phyloP scores from a whole-genome alignment of 2,113 vertebrate species.

The Corythornis madagascariensis region DNA sequence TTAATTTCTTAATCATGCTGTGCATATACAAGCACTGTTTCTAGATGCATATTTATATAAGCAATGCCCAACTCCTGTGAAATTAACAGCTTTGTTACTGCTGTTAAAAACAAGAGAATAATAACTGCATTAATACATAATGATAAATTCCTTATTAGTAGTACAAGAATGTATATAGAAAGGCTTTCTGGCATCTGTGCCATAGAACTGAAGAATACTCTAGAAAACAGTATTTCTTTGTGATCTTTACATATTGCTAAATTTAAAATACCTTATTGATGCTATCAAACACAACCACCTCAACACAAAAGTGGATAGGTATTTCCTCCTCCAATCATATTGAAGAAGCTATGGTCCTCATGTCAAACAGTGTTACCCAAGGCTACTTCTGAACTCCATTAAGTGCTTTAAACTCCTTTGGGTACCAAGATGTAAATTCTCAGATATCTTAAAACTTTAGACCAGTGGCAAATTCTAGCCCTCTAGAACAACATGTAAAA shows the following conservation, averaged over 20 bases:
- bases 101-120: neutral
- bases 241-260: neutral
- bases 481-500: neutral
- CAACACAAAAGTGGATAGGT: neutral
- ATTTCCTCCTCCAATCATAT: neutral
- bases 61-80: neutral
- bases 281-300: rapidly evolving
- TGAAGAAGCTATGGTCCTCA: neutral
- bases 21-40: neutral
- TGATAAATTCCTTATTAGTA: neutral
- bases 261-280: neutral
- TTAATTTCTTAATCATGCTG: neutral
- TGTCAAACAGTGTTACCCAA: neutral
- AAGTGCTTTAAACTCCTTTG: neutral
- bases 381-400: neutral
- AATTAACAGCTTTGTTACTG: neutral
- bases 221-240: neutral
- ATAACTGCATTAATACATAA: neutral
- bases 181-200: neutral
- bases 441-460: neutral
- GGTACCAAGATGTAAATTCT: neutral
- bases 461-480: neutral
- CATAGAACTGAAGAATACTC: neutral
- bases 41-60: neutral
- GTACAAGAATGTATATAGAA: neutral